phyloP scores from a whole-genome alignment of 2,797 vertebrate species.

The Rhinophrynus dorsalis region DNA sequence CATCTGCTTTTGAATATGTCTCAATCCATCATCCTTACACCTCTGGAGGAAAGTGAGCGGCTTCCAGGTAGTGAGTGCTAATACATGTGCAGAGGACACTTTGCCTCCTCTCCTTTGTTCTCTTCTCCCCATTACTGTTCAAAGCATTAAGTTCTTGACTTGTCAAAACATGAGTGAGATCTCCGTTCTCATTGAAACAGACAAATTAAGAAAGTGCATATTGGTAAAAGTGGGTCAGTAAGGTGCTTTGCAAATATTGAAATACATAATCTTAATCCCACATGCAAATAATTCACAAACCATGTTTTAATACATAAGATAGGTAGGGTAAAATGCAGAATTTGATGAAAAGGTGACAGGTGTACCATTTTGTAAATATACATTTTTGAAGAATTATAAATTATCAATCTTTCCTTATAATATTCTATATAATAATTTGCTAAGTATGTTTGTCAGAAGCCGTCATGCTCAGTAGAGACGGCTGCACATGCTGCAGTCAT shows the following conservation, averaged over 20 bases:
- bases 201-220: slow-evolving; percentile 30
- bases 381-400: no score
- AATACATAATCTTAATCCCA: not conserved
- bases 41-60: slow-evolving; percentile 22
- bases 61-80: slow-evolving; percentile 31
- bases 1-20: slow-evolving; percentile 38
- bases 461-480: no score
- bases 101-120: not conserved
- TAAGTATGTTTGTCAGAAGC: no score
- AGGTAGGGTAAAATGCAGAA: no score
- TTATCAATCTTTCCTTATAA: no score
- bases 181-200: slow-evolving; percentile 13
- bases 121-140: slow-evolving; percentile 5
- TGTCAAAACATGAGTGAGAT: slow-evolving; percentile 30
- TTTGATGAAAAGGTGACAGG: no score
- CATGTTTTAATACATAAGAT: no score
- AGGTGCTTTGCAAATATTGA: not conserved
- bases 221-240: not conserved
- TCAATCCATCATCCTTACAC: slow-evolving; percentile 25
- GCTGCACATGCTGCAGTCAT: no score
- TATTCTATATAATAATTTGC: no score
- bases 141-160: slow-evolving; percentile 29
- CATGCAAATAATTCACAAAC: no score
- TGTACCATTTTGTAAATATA: no score
- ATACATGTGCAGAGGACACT: slow-evolving; percentile 24